Percentiles rank a stretch among this genome's conserved stretches.
phyloP scores from a whole-genome alignment of 2,888 invertebrate genomes.

The Drosophila bunnanda region DNA sequence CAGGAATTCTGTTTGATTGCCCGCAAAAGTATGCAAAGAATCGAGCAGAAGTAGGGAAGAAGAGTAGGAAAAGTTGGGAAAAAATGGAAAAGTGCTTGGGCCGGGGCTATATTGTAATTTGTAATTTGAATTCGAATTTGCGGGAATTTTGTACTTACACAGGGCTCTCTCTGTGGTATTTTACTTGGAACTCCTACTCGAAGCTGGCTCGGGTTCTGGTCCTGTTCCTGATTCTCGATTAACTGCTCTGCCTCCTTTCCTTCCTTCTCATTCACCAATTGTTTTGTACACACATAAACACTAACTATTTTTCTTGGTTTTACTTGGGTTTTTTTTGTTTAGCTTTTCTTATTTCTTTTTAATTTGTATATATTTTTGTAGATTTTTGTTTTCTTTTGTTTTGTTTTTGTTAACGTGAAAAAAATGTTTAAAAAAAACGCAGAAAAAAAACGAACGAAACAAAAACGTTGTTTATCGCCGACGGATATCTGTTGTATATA shows the following conservation, averaged over 20 bases:
- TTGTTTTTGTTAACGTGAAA: conserved; percentile 24
- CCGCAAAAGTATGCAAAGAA: conserved; percentile 17
- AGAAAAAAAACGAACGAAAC: conserved; percentile 14
- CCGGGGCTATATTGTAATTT: neutral
- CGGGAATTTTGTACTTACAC: conserved; percentile 16
- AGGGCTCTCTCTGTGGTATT: conserved; percentile 16
- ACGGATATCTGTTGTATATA: conserved; percentile 18
- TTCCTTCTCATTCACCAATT: conserved; percentile 1
- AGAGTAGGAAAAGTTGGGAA: too few relatives aligned
- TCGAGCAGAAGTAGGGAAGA: neutral
- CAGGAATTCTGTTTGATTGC: conserved; percentile 9
- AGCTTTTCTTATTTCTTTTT: neutral
- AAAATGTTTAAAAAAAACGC: conserved; percentile 27
- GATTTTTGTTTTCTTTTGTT: conserved; percentile 4
- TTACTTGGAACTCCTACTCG: conserved; percentile 4
- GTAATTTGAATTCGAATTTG: conserved; percentile 10
- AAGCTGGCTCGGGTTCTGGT: conserved; percentile 7
- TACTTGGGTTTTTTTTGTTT: neutral
- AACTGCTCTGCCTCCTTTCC: neutral
- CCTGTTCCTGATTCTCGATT: neutral
- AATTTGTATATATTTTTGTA: neutral
- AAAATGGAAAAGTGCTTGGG: neutral
- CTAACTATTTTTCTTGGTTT: conserved; percentile 7
- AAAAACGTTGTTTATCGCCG: conserved; percentile 16
- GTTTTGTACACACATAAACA: conserved; percentile 14